These are phyloP conservation scores for Gallinago media DNA, from an alignment of 2,113 vertebrate species.

Conservation along the genomic window DNA sequence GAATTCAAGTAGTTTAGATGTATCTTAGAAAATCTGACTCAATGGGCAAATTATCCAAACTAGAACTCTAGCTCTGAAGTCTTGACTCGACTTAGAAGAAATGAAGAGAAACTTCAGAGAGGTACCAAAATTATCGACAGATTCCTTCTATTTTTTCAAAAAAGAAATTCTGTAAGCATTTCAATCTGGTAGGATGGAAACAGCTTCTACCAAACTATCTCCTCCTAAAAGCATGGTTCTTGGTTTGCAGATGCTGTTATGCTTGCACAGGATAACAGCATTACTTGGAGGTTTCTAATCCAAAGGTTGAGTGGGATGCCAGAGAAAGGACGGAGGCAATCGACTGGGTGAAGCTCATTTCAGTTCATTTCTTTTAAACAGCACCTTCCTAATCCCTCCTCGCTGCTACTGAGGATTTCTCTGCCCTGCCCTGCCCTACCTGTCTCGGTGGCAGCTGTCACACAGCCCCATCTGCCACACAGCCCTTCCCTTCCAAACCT, in stretches of 20 bases:
- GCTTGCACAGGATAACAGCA: not conserved
- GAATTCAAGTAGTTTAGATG: not conserved
- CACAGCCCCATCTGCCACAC: not conserved
- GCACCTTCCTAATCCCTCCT: not conserved
- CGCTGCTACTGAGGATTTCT: not conserved
- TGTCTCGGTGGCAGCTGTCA: not conserved
- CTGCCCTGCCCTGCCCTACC: not conserved
- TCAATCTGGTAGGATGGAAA: not conserved
- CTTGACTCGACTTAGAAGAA: not conserved
- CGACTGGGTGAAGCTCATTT: accelerated
- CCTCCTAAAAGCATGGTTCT: not conserved
- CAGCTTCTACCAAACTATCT: not conserved
- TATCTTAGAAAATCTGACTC: not conserved
- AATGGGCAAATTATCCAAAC: not conserved
- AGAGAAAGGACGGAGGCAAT: not conserved
- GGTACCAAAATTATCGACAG: not conserved
- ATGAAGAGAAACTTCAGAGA: not conserved
- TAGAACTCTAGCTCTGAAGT: not conserved
- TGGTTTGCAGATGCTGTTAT: not conserved
- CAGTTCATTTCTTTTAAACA: not conserved
- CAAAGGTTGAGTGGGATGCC: not conserved
- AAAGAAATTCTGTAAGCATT: not conserved
- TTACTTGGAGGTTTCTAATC: not conserved
- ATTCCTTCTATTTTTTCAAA: not conserved
- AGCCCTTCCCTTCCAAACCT: not conserved